A percentile compares a stretch with the other conserved stretches of the same genome.
Evolutionary conservation across 2,797 vertebrate genomes (phyloP).

Genomic region (Chanos chanos): DNA sequence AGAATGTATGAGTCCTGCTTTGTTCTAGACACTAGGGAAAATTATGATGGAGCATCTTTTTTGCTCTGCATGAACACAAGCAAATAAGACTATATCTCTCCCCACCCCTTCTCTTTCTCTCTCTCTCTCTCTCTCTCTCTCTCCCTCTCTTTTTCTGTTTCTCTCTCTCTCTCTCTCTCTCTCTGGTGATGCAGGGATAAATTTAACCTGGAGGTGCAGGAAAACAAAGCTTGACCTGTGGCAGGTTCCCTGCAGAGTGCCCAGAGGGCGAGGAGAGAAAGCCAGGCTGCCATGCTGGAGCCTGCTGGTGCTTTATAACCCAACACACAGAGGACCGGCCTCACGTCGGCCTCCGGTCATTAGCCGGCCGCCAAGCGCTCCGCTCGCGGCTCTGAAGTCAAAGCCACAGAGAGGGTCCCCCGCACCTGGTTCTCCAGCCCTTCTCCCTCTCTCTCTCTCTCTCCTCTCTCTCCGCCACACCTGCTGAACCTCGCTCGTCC

Average conservation of each 20-base stretch:
- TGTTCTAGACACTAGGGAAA: too few species aligned
- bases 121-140: too few species aligned
- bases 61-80: too few species aligned
- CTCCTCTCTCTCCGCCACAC: slow-evolving; percentile 29
- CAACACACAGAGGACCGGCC: slow-evolving; percentile 64
- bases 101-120: too few species aligned
- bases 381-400: slow-evolving; percentile 40
- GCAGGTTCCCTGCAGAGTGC: slow-evolving; percentile 63
- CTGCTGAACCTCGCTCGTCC: slow-evolving; percentile 55
- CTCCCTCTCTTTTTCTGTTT: too few species aligned
- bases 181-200: slow-evolving; percentile 11
- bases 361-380: slow-evolving; percentile 63
- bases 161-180: not conserved
- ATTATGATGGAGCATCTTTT: too few species aligned
- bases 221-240: slow-evolving; percentile 70
- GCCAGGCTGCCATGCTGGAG: slow-evolving; percentile 74
- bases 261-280: slow-evolving; percentile 68
- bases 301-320: slow-evolving; percentile 76
- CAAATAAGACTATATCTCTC: too few species aligned
- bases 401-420: slow-evolving; percentile 61
- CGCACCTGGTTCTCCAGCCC: slow-evolving; percentile 56
- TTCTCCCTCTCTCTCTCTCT: not conserved
- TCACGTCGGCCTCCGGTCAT: slow-evolving; percentile 65
- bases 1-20: too few species aligned
- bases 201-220: too few species aligned